Base-by-base conservation (phyloP, 2,113 vertebrate genomes). In the Astur gentilis region DNA sequence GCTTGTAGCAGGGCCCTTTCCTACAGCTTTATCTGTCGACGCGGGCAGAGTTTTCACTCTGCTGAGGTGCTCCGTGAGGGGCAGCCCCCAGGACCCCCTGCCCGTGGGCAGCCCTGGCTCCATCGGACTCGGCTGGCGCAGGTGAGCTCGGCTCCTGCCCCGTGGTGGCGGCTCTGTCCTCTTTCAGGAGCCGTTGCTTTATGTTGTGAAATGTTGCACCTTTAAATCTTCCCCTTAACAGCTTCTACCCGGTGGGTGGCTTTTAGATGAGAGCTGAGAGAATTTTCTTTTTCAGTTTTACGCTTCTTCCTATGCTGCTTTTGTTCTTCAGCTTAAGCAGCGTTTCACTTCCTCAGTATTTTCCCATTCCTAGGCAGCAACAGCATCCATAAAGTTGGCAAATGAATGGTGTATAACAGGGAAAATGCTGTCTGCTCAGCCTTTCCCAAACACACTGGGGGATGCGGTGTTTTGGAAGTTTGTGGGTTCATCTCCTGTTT, bases 21-120 rank as follows among this genome's bases (percentile, higher is more conserved):
- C 23, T 23, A 2, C 19, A 13, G 31, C 16, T 16, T 31, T 3
- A 0, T 13, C 9, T 1, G 0, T 5, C 1, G 7, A 2, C 6
- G 11, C 4, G 4, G 16, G 40, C 1, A 2, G 2, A 0, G 4
- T 2, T 29, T 4, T 3, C 27, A 31, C 47, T 23, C 25, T 36
- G 38, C 13, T 4, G 2, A 7, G 49, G 20, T 4, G 20, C 17
- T 31, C 22, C 0, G 1, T 1, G 62, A 8, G 1, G 32, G 8
- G n/a, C n/a, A 50, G 31, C 31, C 19, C 20, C 5, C 1, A 16
- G 71, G 14, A 61, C 7, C n/a, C 31, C 4, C 6, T 32, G 17
- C 40, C 70, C 7, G 0, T 13, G n/a, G 66, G 16, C 32, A 54
- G 34, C 42, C 36, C 36, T 10, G 44, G 36, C 12, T 40, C 32